phyloP scores from a whole-genome alignment of 2,888 invertebrate species.

The Kryphioiulus occultus region DNA sequence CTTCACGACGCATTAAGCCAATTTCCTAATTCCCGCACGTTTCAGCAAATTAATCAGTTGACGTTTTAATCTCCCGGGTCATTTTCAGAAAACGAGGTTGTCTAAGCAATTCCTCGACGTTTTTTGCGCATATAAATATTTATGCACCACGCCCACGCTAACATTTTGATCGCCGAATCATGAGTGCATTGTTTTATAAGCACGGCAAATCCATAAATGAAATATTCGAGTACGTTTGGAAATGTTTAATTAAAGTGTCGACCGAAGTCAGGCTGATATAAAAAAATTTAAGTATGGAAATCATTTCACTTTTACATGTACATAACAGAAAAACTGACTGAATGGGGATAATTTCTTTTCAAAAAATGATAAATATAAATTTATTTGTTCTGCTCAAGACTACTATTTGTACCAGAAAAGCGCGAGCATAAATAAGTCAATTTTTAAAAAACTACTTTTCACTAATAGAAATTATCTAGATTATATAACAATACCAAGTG shows the following conservation, averaged over 20 bases:
- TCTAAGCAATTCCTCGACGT: not conserved
- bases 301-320: not conserved
- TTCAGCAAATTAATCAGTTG: too few species aligned
- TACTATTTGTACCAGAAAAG: too few species aligned
- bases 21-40: too few species aligned
- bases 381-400: too few species aligned
- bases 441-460: too few species aligned
- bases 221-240: not conserved
- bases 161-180: not conserved
- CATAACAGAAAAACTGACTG: not conserved
- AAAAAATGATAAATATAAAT: not conserved
- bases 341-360: not conserved
- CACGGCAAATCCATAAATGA: not conserved
- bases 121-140: not conserved
- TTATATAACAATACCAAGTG: too few species aligned
- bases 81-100: too few species aligned
- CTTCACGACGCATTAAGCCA: too few species aligned
- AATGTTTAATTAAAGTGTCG: not conserved
- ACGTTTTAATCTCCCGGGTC: too few species aligned
- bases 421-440: too few species aligned
- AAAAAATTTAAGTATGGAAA: not conserved
- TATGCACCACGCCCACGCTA: not conserved
- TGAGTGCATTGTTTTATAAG: not conserved
- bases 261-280: not conserved
- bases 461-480: too few species aligned